Conservation (phyloP, 2,113 vertebrate genomes). For the Artemisiospiza belli region DNA sequence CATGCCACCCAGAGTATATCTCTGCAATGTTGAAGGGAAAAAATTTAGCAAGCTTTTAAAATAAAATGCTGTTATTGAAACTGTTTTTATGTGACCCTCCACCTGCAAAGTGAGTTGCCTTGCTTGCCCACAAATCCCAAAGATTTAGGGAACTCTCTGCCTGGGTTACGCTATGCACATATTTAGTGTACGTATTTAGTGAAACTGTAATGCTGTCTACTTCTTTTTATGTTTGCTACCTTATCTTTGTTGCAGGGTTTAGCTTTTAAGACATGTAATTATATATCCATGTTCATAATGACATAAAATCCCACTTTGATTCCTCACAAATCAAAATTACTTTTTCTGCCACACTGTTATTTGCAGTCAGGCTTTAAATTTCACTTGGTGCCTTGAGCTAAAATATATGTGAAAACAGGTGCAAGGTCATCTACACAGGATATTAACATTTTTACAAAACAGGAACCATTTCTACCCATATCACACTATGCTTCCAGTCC, state of each 20-base stretch:
- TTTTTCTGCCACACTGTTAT: background rate
- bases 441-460: background rate
- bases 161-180: background rate
- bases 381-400: background rate
- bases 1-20: background rate
- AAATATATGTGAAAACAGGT: constrained; percentile 16
- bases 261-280: constrained; percentile 7
- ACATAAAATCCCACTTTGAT: background rate
- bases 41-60: constrained; percentile 31
- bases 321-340: background rate
- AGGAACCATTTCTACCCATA: background rate
- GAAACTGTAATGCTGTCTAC: background rate
- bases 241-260: constrained; percentile 45
- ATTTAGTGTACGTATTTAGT: constrained; percentile 17
- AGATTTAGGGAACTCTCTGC: constrained; percentile 26
- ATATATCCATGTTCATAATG: constrained; percentile 1
- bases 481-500: background rate
- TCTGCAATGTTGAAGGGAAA: background rate
- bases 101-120: constrained; percentile 20
- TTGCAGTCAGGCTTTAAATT: constrained; percentile 34
- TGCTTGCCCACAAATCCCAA: constrained; percentile 12
- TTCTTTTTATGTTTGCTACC: background rate
- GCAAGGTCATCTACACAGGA: constrained; percentile 16
- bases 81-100: constrained; percentile 19
- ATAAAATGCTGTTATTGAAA: constrained; percentile 45